phyloP scores from a whole-genome alignment of 2,113 vertebrate species.

The Platysternon megacephalum region DNA sequence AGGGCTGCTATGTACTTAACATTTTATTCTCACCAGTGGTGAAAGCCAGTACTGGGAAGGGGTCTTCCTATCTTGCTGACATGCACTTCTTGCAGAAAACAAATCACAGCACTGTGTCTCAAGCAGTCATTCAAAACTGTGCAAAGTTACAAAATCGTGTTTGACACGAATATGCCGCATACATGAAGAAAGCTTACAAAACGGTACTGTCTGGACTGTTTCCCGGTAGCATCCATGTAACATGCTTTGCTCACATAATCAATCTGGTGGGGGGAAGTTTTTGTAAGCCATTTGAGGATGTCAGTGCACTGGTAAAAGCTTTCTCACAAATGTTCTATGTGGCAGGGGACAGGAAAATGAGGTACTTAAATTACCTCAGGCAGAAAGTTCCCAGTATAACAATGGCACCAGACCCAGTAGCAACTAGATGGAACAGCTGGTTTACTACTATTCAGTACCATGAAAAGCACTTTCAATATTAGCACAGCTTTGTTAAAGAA shows the following conservation, averaged over 20 bases:
- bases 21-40: not conserved
- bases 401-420: too few relatives aligned
- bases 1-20: not conserved
- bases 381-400: too few relatives aligned
- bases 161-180: not conserved
- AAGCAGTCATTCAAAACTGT: not conserved
- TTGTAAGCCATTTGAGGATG: too few relatives aligned
- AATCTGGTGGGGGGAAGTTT: too few relatives aligned
- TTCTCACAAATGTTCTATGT: too few relatives aligned
- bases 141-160: not conserved
- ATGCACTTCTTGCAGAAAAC: not conserved
- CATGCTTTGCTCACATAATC: too few relatives aligned
- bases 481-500: not conserved
- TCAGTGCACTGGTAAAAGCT: too few relatives aligned
- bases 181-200: not conserved
- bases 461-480: not conserved
- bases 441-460: not conserved
- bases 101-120: not conserved
- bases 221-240: too few relatives aligned
- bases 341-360: too few relatives aligned
- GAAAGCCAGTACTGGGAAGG: not conserved
- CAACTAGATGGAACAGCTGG: too few relatives aligned
- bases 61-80: not conserved
- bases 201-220: not conserved
- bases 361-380: too few relatives aligned